Percentiles rank a stretch among this genome's conserved stretches.
phyloP scores from a whole-genome alignment of 2,113 vertebrate species.

The Mobula hypostoma region DNA sequence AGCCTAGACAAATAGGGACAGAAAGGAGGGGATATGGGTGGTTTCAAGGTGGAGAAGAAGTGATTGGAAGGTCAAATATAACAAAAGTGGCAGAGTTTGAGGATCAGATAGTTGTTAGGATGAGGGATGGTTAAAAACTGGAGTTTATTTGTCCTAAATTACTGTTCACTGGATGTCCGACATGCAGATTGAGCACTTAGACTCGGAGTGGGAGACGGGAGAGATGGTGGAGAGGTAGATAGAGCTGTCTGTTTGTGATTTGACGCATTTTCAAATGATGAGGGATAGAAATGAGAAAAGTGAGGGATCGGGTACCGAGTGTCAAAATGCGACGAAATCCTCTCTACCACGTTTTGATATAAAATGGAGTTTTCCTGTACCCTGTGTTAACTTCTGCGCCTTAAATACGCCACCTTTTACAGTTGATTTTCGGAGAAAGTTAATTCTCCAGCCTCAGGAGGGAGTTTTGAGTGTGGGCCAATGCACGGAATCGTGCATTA shows the following conservation, averaged over 20 bases:
- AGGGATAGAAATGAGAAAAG: background rate
- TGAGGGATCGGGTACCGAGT: background rate
- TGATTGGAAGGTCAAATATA: too few species aligned
- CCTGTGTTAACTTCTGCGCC: background rate
- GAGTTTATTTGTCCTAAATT: too few species aligned
- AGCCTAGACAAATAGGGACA: too few species aligned
- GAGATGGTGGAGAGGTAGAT: too few species aligned
- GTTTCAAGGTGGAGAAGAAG: too few species aligned
- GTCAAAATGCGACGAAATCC: background rate
- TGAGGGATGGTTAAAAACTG: too few species aligned
- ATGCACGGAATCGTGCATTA: background rate
- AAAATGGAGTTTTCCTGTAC: background rate
- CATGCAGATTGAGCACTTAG: background rate
- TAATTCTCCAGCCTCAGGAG: background rate
- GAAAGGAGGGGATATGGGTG: too few species aligned
- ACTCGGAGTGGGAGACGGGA: too few species aligned
- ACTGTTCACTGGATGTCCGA: background rate
- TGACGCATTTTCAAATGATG: too few species aligned
- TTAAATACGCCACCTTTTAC: background rate
- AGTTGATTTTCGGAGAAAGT: background rate
- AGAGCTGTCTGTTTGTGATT: too few species aligned
- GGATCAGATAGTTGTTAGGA: too few species aligned
- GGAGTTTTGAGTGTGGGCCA: background rate
- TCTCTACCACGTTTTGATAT: background rate
- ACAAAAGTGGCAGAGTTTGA: too few species aligned